Percentiles rank a stretch among this genome's conserved stretches.
Conservation (phyloP, 2,797 vertebrate genomes). For the Phataginus tricuspis region DNA sequence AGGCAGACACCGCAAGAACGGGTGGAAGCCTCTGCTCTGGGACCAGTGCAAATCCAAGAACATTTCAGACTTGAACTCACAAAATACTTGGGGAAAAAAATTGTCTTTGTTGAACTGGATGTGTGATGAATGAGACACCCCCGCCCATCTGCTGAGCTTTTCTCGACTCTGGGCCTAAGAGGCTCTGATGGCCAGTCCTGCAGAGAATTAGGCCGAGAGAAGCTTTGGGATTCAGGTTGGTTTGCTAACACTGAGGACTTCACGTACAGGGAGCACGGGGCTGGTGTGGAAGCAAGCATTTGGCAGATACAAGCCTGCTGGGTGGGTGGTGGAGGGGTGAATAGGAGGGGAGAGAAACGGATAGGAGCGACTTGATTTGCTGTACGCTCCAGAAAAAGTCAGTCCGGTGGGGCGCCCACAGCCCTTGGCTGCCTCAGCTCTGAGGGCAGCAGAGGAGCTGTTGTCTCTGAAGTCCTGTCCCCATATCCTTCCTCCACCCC, state of each 20-base stretch:
- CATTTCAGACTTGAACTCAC: not conserved
- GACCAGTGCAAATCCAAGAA: not conserved
- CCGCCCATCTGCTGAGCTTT: not conserved
- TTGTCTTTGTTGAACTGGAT: not conserved
- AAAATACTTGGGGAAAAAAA: not conserved
- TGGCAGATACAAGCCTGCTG: not conserved
- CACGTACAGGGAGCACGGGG: not conserved
- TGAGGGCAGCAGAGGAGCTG: not conserved
- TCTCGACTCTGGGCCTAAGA: fast-evolving
- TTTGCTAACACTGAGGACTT: not conserved
- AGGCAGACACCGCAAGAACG: not conserved
- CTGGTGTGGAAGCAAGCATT: not conserved
- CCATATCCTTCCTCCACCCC: not conserved
- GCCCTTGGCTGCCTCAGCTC: not conserved
- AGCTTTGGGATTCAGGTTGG: not conserved
- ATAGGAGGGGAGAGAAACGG: too few species aligned
- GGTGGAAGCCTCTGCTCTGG: fast-evolving
- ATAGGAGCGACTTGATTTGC: not conserved
- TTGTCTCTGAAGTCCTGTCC: not conserved
- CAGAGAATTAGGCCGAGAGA: not conserved
- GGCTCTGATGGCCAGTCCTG: not conserved
- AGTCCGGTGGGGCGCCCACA: not conserved
- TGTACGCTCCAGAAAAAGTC: not conserved
- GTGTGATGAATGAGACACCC: not conserved
- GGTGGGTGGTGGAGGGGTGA: not conserved